These are phyloP conservation scores for Hoplodrina ambigua DNA, from an alignment of 2,888 invertebrate genomes.

Conservation along the genomic window DNA sequence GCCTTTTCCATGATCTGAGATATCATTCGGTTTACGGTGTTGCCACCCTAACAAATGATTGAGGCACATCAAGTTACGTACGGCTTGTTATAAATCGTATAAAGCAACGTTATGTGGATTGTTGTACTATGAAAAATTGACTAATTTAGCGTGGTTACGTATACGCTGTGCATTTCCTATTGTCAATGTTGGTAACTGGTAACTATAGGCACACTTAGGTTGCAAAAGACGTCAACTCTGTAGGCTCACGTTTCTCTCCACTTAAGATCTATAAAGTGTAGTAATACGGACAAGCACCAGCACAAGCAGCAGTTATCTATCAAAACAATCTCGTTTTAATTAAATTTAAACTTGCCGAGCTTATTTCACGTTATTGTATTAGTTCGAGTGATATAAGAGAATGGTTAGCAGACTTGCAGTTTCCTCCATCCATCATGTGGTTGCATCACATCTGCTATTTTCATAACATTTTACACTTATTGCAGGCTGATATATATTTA, in stretches of 20 bases:
- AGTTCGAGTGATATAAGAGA: constrained; percentile 55
- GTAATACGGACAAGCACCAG: constrained; percentile 11
- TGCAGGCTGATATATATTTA: constrained; percentile 46
- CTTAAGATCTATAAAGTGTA: constrained; percentile 28
- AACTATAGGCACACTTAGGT: constrained; percentile 23
- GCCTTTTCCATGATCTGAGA: constrained; percentile 45
- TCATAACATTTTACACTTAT: constrained; percentile 63
- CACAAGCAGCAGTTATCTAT: constrained; percentile 8
- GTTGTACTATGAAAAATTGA: constrained; percentile 44
- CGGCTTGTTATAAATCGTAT: constrained; percentile 31
- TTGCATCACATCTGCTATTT: constrained; percentile 53
- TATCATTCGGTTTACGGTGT: constrained; percentile 10
- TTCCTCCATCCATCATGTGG: constrained; percentile 39
- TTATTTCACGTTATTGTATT: constrained; percentile 47
- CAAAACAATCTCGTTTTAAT: constrained; percentile 42
- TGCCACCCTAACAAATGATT: constrained; percentile 35
- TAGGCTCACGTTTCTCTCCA: constrained; percentile 24
- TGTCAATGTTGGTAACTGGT: constrained; percentile 27
- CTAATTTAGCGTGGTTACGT: constrained; percentile 48
- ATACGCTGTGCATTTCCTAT: constrained; percentile 37
- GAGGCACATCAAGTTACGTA: constrained; percentile 30
- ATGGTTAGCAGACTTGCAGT: constrained; percentile 8
- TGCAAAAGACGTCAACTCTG: constrained; percentile 21
- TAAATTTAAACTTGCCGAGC: constrained; percentile 30
- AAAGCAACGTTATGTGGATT: constrained; percentile 30